Percentiles rank a stretch among this genome's conserved stretches.
Conservation (phyloP, 2,888 invertebrate species). For the Lordiphosa fenestrarum region DNA sequence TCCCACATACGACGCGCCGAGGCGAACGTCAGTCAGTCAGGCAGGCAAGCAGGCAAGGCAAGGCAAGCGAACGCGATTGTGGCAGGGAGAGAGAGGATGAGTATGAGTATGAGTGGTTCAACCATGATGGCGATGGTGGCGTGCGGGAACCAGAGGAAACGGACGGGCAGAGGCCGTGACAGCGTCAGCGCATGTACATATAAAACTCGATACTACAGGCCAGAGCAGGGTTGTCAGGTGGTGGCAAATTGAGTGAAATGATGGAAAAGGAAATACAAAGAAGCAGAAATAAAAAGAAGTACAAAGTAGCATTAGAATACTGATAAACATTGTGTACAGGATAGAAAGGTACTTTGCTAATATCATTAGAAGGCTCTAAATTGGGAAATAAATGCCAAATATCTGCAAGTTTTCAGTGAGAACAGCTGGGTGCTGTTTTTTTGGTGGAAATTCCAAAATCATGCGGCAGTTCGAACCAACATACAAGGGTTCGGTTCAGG, state of each 20-base stretch:
- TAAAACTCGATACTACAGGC: conserved; percentile 70
- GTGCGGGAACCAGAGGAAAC: conserved; percentile 35
- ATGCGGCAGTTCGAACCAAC: too few relatives aligned
- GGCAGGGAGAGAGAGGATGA: conserved; percentile 18
- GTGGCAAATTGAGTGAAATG: not conserved
- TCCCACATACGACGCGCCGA: conserved; percentile 75
- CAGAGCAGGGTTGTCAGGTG: conserved; percentile 51
- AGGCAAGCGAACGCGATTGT: conserved; percentile 39
- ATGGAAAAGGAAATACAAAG: not conserved
- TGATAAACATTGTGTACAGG: too few relatives aligned
- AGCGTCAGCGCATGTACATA: conserved; percentile 70
- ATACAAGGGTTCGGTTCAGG: too few relatives aligned
- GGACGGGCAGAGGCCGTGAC: conserved; percentile 63
- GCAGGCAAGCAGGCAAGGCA: conserved; percentile 36
- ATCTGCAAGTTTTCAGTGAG: too few relatives aligned
- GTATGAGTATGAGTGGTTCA: conserved; percentile 14
- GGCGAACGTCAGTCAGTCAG: conserved; percentile 64
- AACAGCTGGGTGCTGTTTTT: too few relatives aligned
- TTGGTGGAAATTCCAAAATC: too few relatives aligned
- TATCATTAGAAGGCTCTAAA: too few relatives aligned
- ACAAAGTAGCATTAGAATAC: not conserved
- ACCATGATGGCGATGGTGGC: conserved; percentile 25
- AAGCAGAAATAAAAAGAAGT: not conserved
- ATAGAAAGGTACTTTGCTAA: too few relatives aligned
- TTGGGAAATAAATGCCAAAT: too few relatives aligned